These are phyloP conservation scores for Morone saxatilis DNA, from an alignment of 2,113 vertebrate genomes.

Conservation along the genomic window DNA sequence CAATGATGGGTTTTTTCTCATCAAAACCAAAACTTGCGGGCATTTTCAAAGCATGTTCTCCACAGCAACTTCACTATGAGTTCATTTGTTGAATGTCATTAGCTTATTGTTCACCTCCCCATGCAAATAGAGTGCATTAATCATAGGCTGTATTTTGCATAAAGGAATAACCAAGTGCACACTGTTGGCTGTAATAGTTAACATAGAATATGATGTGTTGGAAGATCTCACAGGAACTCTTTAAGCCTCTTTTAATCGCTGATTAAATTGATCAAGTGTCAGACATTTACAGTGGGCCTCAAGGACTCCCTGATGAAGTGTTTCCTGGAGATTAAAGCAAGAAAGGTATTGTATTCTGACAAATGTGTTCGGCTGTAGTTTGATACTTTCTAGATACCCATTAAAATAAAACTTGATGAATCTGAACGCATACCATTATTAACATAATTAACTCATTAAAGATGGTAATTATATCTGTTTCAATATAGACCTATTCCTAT, in stretches of 20 bases:
- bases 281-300: constrained; percentile 17
- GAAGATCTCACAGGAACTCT: constrained; percentile 24
- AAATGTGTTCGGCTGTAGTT: constrained; percentile 30
- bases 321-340: constrained; percentile 49
- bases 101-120: constrained; percentile 53
- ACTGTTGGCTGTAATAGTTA: neutral
- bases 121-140: constrained; percentile 68
- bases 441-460: constrained; percentile 54
- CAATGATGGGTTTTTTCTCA: neutral
- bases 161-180: constrained; percentile 22
- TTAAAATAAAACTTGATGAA: constrained; percentile 48
- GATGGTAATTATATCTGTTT: constrained; percentile 60
- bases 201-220: neutral
- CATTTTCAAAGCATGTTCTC: constrained; percentile 46
- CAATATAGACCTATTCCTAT: constrained; percentile 39
- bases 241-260: constrained; percentile 51
- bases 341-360: constrained; percentile 27
- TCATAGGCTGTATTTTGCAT: constrained; percentile 62
- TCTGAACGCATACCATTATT: constrained; percentile 36
- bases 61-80: constrained; percentile 15
- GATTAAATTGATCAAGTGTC: constrained; percentile 52
- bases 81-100: constrained; percentile 70
- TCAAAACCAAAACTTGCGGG: constrained; percentile 27
- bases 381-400: constrained; percentile 26
- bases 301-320: constrained; percentile 21